phyloP scores from a whole-genome alignment of 2,113 vertebrate genomes.

The Chaenogobius annularis region DNA sequence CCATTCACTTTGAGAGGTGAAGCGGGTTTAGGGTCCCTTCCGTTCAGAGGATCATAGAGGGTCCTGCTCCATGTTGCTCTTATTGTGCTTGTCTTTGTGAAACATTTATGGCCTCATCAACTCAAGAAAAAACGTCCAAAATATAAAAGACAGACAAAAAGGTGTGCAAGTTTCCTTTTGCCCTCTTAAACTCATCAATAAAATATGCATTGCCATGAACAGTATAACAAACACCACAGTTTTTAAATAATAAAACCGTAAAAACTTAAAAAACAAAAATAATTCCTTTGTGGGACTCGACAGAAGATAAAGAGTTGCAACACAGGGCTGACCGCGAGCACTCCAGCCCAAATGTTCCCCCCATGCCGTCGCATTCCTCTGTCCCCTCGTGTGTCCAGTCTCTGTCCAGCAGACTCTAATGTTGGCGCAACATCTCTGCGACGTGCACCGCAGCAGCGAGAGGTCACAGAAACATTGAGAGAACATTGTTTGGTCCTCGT shows the following conservation, averaged over 20 bases:
- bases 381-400: constrained; percentile 8
- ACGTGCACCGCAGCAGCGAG: constrained; percentile 46
- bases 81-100: constrained; percentile 70
- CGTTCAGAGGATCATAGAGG: constrained; percentile 41
- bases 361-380: constrained; percentile 24
- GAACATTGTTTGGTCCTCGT: constrained; percentile 65
- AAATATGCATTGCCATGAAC: constrained; percentile 81
- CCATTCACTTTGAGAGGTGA: not conserved
- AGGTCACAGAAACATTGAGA: constrained; percentile 78
- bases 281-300: constrained; percentile 80
- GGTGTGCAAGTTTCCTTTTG: constrained; percentile 84
- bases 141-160: constrained; percentile 88
- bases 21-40: not conserved
- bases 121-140: constrained; percentile 76
- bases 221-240: constrained; percentile 66
- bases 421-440: constrained; percentile 78
- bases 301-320: constrained; percentile 87
- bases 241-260: constrained; percentile 81
- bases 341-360: constrained; percentile 71
- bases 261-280: constrained; percentile 89
- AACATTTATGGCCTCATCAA: constrained; percentile 56
- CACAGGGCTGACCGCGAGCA: constrained; percentile 86
- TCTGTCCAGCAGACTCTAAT: constrained; percentile 75
- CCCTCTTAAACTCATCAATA: constrained; percentile 74
- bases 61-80: constrained; percentile 76